Evolutionary conservation across 2,888 invertebrate genomes (phyloP).

Genomic region (Agriopis marginaria): DNA sequence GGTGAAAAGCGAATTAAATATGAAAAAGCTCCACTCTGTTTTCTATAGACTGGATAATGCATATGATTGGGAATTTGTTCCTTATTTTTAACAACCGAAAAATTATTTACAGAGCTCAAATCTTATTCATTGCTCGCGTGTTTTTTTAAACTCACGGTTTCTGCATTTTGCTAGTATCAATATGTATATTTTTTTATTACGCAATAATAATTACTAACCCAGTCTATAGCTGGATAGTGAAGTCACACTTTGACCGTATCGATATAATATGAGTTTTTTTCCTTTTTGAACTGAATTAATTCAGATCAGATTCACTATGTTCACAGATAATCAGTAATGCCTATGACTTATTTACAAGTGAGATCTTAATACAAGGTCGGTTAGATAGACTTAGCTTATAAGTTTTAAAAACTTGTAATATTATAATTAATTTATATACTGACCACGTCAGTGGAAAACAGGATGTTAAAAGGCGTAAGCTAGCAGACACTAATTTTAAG

Average conservation of each 20-base stretch:
- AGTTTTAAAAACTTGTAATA: constrained; percentile 74
- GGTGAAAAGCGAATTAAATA: constrained; percentile 14
- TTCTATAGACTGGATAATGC: not conserved
- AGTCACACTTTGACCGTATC: too few species aligned
- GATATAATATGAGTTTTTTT: too few species aligned
- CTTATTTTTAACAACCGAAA: too few species aligned
- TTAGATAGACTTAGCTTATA: constrained; percentile 56
- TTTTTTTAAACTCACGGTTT: too few species aligned
- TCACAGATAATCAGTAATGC: constrained; percentile 39
- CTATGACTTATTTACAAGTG: constrained; percentile 76
- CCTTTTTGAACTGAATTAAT: not conserved
- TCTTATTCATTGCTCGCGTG: too few species aligned
- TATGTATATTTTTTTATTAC: too few species aligned
- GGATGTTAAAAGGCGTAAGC: constrained; percentile 63
- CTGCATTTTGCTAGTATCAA: too few species aligned
- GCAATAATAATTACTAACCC: too few species aligned
- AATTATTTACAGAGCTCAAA: too few species aligned
- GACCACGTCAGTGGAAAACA: constrained; percentile 71
- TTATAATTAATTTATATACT: constrained; percentile 47
- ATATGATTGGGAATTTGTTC: too few species aligned
- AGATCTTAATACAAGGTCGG: constrained; percentile 71
- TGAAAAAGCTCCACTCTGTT: not conserved
- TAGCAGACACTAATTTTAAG: constrained; percentile 71
- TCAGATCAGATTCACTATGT: not conserved
- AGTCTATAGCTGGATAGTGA: too few species aligned